Conservation (phyloP, 2,113 vertebrate species). For the Plecotus auritus region DNA sequence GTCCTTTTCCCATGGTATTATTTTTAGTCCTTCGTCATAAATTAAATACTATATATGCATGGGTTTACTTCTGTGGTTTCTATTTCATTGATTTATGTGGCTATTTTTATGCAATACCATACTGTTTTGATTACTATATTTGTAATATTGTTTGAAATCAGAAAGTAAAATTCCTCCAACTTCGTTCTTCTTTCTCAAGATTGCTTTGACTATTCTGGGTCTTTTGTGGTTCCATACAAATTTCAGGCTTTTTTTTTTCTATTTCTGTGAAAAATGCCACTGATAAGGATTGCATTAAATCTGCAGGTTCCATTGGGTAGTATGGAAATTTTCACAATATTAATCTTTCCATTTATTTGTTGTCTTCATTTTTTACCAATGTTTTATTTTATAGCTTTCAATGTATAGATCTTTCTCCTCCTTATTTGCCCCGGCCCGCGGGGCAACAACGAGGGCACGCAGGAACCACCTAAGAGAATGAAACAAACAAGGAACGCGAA, state of each 20-base stretch:
- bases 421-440: no score
- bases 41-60: background rate
- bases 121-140: background rate
- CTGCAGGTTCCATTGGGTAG: background rate
- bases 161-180: background rate
- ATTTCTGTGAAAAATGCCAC: background rate
- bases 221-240: background rate
- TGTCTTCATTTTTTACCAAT: background rate
- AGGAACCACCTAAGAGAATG: no score
- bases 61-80: background rate
- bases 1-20: background rate
- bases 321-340: background rate
- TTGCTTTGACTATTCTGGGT: background rate
- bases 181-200: background rate
- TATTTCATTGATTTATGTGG: background rate
- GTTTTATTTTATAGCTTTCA: background rate
- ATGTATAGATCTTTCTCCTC: background rate
- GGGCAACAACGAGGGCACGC: no score
- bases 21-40: background rate
- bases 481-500: no score
- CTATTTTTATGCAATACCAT: background rate
- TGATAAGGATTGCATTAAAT: background rate
- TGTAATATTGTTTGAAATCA: background rate
- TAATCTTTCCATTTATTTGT: background rate
- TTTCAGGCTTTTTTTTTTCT: background rate